These are phyloP conservation scores for Nannoperca australis DNA, from an alignment of 2,797 vertebrate species.

Conservation along the genomic window DNA sequence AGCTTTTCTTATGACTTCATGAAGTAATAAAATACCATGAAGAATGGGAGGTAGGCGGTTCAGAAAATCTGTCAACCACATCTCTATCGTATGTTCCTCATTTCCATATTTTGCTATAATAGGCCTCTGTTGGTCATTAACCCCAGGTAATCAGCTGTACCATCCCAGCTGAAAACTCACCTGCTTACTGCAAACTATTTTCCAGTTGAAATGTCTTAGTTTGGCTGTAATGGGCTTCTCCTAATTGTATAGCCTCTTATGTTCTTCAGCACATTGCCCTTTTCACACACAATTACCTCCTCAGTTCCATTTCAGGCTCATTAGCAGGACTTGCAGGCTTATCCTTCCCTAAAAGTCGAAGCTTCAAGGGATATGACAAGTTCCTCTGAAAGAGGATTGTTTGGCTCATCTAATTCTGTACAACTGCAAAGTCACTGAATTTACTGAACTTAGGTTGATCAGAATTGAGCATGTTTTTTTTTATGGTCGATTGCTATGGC, in stretches of 20 bases:
- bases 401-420: conserved; percentile 43
- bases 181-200: conserved; percentile 72
- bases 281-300: conserved; percentile 82
- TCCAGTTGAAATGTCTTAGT: conserved; percentile 77
- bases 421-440: conserved; percentile 14
- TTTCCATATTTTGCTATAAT: conserved; percentile 27
- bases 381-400: conserved; percentile 30
- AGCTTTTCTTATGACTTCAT: conserved; percentile 25
- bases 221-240: conserved; percentile 78
- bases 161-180: conserved; percentile 61
- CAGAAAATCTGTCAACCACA: conserved; percentile 33
- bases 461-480: conserved; percentile 13
- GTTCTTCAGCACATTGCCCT: conserved; percentile 71
- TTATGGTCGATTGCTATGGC: conserved; percentile 5
- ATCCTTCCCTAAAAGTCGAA: conserved; percentile 65
- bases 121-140: conserved; percentile 69
- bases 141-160: conserved; percentile 75
- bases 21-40: conserved; percentile 12
- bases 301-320: conserved; percentile 81
- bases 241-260: conserved; percentile 78
- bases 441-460: conserved; percentile 35
- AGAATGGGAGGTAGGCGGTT: not conserved
- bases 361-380: conserved; percentile 57
- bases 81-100: conserved; percentile 52
- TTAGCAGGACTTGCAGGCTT: conserved; percentile 72